Evolutionary conservation across 2,113 vertebrate genomes (phyloP), one percentile per base, ranked within the genome.

Genomic region (Myocastor coypus): DNA sequence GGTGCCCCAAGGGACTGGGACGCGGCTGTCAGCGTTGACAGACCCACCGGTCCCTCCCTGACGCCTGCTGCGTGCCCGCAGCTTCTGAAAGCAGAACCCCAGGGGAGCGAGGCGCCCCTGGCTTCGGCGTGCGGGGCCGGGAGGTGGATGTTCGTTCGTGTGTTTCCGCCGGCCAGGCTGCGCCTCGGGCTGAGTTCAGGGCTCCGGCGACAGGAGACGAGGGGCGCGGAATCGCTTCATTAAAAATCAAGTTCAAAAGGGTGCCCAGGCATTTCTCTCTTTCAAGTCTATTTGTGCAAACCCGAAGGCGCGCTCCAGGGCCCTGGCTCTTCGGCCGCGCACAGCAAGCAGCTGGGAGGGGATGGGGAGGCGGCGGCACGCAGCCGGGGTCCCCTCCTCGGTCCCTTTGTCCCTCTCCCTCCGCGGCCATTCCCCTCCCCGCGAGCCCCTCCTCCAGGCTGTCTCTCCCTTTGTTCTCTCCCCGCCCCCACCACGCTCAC

Each of bases 371-470:
- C 52, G 9, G 50, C 42, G 9, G 50, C 30, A 26, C 46, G 3
- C 6, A 2, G 61, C 30, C 30, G 52, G 32, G 7, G 50, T 20
- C 20, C 89, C 80, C 66, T 52, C 91, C 37, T 32, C 7, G 17
- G 42, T 85, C 84, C 68, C 91, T 94, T 89, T 87, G 96, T 88
- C 32, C 14, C 59, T 80, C 26, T 59, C 87, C 20, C 80, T 82
- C 1, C 5, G 59, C 14, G 28, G 42, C 32, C 24, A 37, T 42
- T 66, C 28, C 61, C 55, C n/a, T 52, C 55, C 85, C 42, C 75
- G 46, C 20, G 42, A 32, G 3, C 85, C 34, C 50, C 7, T 42
- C 20, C 40, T 24, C 55, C 20, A 7, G 2, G 71, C 71, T 6
- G 50, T 30, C 30, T 88, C 59, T 5, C 4, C 68, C 52, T 94